These are phyloP conservation scores for Ichneumon xanthorius DNA, from an alignment of 2,888 invertebrate genomes.

Conservation along the genomic window DNA sequence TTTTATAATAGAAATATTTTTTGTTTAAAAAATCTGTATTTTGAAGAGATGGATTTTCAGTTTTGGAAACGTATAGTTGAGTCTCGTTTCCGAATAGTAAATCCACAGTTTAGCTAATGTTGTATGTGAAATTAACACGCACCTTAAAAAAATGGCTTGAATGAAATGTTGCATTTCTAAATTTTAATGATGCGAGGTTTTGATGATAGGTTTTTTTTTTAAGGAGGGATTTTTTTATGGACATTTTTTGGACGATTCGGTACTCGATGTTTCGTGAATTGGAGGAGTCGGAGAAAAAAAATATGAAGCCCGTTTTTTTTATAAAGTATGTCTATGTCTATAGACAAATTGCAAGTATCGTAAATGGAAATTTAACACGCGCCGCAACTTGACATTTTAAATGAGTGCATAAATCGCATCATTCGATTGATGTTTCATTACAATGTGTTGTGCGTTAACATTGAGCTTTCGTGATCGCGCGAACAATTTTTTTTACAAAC, in stretches of 20 bases:
- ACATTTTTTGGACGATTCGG: neutral
- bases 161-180: neutral
- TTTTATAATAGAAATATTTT: neutral
- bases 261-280: too few species aligned
- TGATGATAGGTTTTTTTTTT: neutral
- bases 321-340: too few species aligned
- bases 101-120: neutral
- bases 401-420: too few species aligned
- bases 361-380: too few species aligned
- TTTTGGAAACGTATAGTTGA: neutral
- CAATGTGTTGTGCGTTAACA: too few species aligned
- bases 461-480: too few species aligned
- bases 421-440: too few species aligned
- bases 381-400: too few species aligned
- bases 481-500: too few species aligned
- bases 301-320: neutral
- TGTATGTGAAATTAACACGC: neutral
- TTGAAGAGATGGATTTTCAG: too few species aligned
- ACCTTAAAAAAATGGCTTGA: neutral
- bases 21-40: neutral
- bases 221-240: neutral
- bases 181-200: neutral
- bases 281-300: neutral
- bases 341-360: too few species aligned
- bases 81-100: neutral